Conservation (phyloP, 2,888 invertebrate genomes). For the Chaetoderma sp. region DNA sequence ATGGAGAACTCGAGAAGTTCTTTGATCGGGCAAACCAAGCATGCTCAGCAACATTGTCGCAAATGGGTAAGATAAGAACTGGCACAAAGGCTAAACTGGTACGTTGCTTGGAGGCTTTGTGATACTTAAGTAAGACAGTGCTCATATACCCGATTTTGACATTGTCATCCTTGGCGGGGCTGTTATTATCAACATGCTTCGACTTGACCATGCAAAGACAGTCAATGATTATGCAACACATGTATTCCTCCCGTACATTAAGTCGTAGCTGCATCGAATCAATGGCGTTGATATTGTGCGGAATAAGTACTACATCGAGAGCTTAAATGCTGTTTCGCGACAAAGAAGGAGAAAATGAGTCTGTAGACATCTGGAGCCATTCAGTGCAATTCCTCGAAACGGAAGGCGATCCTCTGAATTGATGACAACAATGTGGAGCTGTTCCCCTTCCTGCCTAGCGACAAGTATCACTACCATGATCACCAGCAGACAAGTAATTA, state of each 20-base stretch:
- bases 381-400: background rate
- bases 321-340: background rate
- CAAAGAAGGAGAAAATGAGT: background rate
- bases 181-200: background rate
- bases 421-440: too few relatives aligned
- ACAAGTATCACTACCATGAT: background rate
- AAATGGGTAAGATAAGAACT: slow-evolving; percentile 4
- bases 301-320: background rate
- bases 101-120: background rate
- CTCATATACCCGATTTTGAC: background rate
- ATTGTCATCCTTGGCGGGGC: background rate
- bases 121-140: background rate
- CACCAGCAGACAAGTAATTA: background rate
- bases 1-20: slow-evolving; percentile 27
- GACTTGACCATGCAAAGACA: background rate
- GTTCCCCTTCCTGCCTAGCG: background rate
- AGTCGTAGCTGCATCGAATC: background rate
- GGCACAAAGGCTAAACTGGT: slow-evolving; percentile 19
- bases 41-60: slow-evolving; percentile 13
- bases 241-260: too few relatives aligned
- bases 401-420: background rate
- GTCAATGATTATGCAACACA: background rate
- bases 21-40: slow-evolving; percentile 24
- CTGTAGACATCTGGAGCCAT: background rate
- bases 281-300: background rate